Percentiles rank a stretch among this genome's conserved stretches.
phyloP scores from a whole-genome alignment of 2,888 invertebrate species.

The Cybosia mesomella region DNA sequence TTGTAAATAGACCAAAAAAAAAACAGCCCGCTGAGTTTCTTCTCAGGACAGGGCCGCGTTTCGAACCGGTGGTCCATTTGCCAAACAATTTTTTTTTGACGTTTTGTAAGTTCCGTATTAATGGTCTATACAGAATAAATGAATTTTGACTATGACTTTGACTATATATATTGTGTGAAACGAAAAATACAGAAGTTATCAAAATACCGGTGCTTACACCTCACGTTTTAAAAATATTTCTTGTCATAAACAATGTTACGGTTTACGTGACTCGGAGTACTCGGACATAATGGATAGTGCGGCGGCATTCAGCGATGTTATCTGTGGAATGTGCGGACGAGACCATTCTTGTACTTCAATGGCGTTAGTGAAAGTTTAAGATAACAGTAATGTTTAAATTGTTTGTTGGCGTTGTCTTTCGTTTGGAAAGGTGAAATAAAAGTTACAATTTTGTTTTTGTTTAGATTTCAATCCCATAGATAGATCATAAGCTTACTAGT shows the following conservation, averaged over 20 bases:
- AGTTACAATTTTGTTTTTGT: neutral
- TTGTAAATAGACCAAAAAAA: too few relatives aligned
- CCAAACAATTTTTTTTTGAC: too few relatives aligned
- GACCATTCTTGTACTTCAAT: slow-evolving; percentile 2
- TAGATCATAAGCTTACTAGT: neutral
- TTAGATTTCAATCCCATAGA: neutral
- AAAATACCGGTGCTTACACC: neutral
- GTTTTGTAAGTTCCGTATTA: too few relatives aligned
- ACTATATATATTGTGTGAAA: too few relatives aligned
- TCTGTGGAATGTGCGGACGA: slow-evolving; percentile 38
- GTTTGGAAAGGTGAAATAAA: neutral
- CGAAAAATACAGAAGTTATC: too few relatives aligned
- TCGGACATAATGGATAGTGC: neutral
- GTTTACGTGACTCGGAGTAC: slow-evolving; percentile 11
- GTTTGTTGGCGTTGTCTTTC: neutral
- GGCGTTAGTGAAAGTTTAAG: slow-evolving; percentile 39
- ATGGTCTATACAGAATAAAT: too few relatives aligned
- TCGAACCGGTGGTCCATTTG: too few relatives aligned
- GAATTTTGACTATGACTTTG: too few relatives aligned
- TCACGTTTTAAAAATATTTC: slow-evolving; percentile 3
- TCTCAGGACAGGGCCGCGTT: too few relatives aligned
- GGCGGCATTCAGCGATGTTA: slow-evolving; percentile 16
- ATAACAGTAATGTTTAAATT: slow-evolving; percentile 23
- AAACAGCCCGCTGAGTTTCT: too few relatives aligned
- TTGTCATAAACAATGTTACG: neutral